Evolutionary conservation across 2,113 vertebrate genomes (phyloP), one percentile per base, ranked within the genome.

Genomic region (Paradoxurus hermaphroditus): DNA sequence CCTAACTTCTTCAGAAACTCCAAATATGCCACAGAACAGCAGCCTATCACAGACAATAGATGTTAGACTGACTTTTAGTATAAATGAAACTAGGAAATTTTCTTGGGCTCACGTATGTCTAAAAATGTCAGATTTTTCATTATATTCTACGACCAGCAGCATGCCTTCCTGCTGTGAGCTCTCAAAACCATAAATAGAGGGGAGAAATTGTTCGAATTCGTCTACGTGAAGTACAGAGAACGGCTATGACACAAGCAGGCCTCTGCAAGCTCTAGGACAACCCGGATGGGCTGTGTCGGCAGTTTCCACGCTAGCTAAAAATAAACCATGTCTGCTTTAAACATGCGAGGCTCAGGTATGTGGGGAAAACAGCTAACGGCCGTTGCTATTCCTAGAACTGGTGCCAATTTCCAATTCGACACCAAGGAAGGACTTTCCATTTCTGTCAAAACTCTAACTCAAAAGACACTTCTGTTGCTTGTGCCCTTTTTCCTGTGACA

Each of bases 111-210:
- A 92, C 79, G 34, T 39, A 29, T 72, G 11, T 95, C 16, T 87
- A 6, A 34, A 90, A 79, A 78, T 14, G 11, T 73, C 77, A 93
- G 39, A 36, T 44, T 96, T 70, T 49, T 72, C 21, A 90, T 27
- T 87, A 92, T n/a, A 51, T 89, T 70, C 36, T 89, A 86, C 88
- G 91, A 77, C 15, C 27, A 56, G 77, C 31, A 88, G 87, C 31
- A 93, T 81, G 84, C 78, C 73, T 95, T 59, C 51, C 63, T 67
- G 4, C 51, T 73, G 18, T 23, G 25, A 86, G 56, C 46, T 84
- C 88, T 93, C 39, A 59, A 96, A 96, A 65, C 86, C 23, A 34
- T 6, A 90, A 84, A 81, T 31, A 94, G 70, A 73, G 53, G 53
- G 51, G 67, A 68, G 39, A 62, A 18, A 5, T 29, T 86, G 46